phyloP scores from a whole-genome alignment of 2,888 invertebrate genomes.

The Sylvicola fuscatus region DNA sequence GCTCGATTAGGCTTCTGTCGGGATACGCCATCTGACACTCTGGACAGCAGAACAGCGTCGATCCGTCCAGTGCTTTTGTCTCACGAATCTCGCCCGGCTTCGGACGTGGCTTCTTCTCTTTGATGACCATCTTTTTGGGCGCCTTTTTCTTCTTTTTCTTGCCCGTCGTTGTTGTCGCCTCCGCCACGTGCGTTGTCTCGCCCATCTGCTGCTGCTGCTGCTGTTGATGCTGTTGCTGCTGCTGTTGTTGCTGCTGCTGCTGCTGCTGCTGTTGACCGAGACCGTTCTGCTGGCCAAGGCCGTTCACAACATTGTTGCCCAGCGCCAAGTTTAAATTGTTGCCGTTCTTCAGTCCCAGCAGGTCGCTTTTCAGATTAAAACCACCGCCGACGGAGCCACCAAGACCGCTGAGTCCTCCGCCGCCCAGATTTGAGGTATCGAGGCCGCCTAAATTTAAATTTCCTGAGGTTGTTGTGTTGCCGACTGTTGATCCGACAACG shows the following conservation, averaged over 20 bases:
- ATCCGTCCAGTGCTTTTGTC: slow-evolving; percentile 61
- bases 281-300: too few species aligned
- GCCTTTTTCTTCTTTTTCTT: slow-evolving; percentile 67
- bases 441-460: slow-evolving; percentile 16
- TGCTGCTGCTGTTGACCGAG: slow-evolving; percentile 3
- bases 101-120: slow-evolving; percentile 58
- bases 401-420: neutral
- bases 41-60: slow-evolving; percentile 67
- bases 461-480: slow-evolving; percentile 11
- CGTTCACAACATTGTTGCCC: too few species aligned
- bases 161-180: slow-evolving; percentile 28
- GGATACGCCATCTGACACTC: slow-evolving; percentile 81
- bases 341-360: slow-evolving; percentile 14
- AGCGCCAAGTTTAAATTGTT: slow-evolving; percentile 24
- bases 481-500: slow-evolving; percentile 15
- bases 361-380: slow-evolving; percentile 21
- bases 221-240: slow-evolving; percentile 5
- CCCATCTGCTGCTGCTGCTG: slow-evolving; percentile 11
- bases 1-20: slow-evolving; percentile 60
- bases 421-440: neutral
- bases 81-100: slow-evolving; percentile 67
- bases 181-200: slow-evolving; percentile 7
- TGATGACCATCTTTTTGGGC: slow-evolving; percentile 14
- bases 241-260: slow-evolving; percentile 7
- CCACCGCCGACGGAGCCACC: slow-evolving; percentile 14